Conservation (phyloP, 2,113 vertebrate species). For the Camelus bactrianus region DNA sequence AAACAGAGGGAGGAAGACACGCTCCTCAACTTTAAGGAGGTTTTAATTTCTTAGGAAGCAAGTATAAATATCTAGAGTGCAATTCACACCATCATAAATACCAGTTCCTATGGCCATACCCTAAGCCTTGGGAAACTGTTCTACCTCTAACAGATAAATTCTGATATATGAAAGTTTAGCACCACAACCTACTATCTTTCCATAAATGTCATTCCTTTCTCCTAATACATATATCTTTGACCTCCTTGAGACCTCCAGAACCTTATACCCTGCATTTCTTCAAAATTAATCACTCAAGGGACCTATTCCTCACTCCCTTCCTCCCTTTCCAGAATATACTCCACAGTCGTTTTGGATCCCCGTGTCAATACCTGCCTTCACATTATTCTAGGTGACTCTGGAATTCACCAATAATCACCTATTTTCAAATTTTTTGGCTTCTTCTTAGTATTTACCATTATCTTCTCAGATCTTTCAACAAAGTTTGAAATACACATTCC, state of each 20-base stretch:
- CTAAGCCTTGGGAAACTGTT: neutral
- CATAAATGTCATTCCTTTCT: neutral
- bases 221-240: neutral
- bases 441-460: neutral
- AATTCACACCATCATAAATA: neutral
- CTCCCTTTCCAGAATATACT: neutral
- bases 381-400: neutral
- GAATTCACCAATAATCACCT: neutral
- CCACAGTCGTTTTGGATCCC: neutral
- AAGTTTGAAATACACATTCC: neutral
- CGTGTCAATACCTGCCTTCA: neutral
- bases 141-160: neutral
- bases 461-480: neutral
- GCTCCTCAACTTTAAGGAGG: neutral
- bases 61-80: neutral
- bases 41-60: neutral
- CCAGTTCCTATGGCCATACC: neutral
- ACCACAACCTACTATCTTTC: neutral
- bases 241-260: neutral
- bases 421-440: neutral
- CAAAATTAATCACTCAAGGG: neutral
- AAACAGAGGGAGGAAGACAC: neutral
- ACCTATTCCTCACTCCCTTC: neutral
- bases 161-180: neutral
- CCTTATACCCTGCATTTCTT: neutral